Base-by-base conservation (phyloP, 2,888 invertebrate species). In the Sepiola atlantica region DNA sequence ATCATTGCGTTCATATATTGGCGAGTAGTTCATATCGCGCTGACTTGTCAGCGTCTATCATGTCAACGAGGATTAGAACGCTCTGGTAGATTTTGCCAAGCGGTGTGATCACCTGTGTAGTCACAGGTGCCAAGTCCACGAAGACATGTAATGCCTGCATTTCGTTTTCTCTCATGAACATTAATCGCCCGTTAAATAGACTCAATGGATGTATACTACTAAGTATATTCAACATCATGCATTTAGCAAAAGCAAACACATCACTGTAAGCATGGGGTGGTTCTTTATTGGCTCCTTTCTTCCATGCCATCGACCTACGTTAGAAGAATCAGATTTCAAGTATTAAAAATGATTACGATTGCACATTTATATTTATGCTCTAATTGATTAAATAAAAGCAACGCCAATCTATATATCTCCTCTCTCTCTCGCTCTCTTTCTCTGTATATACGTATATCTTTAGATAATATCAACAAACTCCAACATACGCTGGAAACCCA, bases 1-100 rank as follows among this genome's bases (percentile, higher is more conserved):
- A 77, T 77, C n/a, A 77, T 77, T 77, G 77, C 77, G n/a, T n/a
- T 77, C 77, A 77, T 77, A 77, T 77, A 77, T n/a, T 77, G 14
- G 77, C n/a, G n/a, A 77, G 77, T 16, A 77, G 77, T 14, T 77
- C 77, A 77, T 77, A n/a, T 77, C 32, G 77, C 77, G 32, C n/a
- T n/a, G n/a, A n/a, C 77, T 32, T n/a, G n/a, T 77, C 77, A n/a
- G 77, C 77, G 77, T 77, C 77, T 77, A 77, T 32, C 77, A n/a
- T 32, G 77, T 77, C 77, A 77, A 77, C 77, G 32, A 4, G 32
- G n/a, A 77, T 77, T 77, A 77, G n/a, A 77, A 77, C 77, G 77
- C 77, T 77, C n/a, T 1, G n/a, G 0, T 77, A n/a, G 18, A 2
- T 77, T 77, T 32, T 32, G n/a, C 77, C 32, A 77, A 32, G 77